Evolutionary conservation across 1,140 invertebrate species (phyloP), one percentile per base, ranked within the genome.

Genomic region (Panagrolaimus sp.): DNA sequence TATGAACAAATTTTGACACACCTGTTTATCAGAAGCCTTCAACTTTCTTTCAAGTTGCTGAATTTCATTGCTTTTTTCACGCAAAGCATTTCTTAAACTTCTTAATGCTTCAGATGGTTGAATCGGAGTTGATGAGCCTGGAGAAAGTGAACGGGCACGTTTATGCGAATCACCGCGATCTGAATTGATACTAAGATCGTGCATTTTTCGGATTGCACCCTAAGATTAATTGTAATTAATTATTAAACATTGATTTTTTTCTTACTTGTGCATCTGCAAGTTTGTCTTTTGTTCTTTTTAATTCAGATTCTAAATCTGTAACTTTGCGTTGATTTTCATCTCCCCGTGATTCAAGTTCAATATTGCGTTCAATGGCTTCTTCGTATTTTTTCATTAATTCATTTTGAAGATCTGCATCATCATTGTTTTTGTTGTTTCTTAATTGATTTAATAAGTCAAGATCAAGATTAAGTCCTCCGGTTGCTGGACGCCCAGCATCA

Each of bases 311-410:
- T 15, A 83, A 48, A 24, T 82, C 80, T 52, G 67, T 69, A 43
- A 82, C 74, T 62, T 79, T 81, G 32, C 80, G 70, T 14, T 65
- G 79, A 62, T 70, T 73, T 52, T 83, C 80, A 69, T 82, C 80
- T n/a, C 82, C 79, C 43, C 69, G 76, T n/a, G 82, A 77, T 58
- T 82, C 80, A 15, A 82, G 66, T 58, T 83, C 76, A 45, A 82
- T 82, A 70, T 82, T 82, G 47, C 81, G 68, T 62, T 82, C 80
- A 66, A 82, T 83, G 0, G 80, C 76, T 64, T 82, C 80, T 71
- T 82, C 80, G 65, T 82, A 81, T 67, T 82, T 82, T 43, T 81
- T 83, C 69, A 82, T 83, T 55, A 82, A 69, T 47, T 82, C 82
- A n/a, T 77, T 73, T 64, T 83, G 70, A 24, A 83, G 44, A 32